A percentile compares a stretch with the other conserved stretches of the same genome.
These are phyloP conservation scores for Crocallis elinguaria DNA, from an alignment of 2,888 invertebrate genomes.

Conservation along the genomic window DNA sequence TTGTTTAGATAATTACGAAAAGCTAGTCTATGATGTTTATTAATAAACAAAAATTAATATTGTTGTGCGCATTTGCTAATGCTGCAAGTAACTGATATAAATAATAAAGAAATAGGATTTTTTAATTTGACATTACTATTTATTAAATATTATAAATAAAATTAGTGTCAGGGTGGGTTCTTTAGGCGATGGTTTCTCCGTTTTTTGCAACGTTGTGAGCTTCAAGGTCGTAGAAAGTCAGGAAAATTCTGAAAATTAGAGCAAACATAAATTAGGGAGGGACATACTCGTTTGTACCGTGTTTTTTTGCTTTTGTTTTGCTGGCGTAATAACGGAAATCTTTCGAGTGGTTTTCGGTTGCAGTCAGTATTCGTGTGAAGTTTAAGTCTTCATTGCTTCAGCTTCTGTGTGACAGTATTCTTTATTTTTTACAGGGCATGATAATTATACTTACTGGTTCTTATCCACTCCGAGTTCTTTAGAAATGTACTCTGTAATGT, in stretches of 20 bases:
- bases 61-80: too few species aligned
- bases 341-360: too few species aligned
- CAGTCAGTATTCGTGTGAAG: too few species aligned
- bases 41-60: too few species aligned
- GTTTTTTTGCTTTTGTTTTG: neutral
- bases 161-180: neutral
- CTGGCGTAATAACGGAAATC: too few species aligned
- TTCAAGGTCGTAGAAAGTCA: conserved; percentile 62
- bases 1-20: too few species aligned
- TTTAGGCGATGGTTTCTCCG: conserved; percentile 31
- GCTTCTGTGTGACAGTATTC: neutral
- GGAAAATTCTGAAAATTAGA: conserved; percentile 61
- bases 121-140: too few species aligned
- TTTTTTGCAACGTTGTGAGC: conserved; percentile 47
- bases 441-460: conserved; percentile 49
- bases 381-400: too few species aligned
- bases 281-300: neutral
- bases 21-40: too few species aligned
- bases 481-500: conserved; percentile 56
- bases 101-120: too few species aligned
- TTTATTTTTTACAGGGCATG: neutral
- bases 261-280: neutral
- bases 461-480: conserved; percentile 58
- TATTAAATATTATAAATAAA: too few species aligned
- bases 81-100: too few species aligned